Evolutionary conservation across 1,140 invertebrate species (phyloP).

Genomic region (Sycophaga agraensis): DNA sequence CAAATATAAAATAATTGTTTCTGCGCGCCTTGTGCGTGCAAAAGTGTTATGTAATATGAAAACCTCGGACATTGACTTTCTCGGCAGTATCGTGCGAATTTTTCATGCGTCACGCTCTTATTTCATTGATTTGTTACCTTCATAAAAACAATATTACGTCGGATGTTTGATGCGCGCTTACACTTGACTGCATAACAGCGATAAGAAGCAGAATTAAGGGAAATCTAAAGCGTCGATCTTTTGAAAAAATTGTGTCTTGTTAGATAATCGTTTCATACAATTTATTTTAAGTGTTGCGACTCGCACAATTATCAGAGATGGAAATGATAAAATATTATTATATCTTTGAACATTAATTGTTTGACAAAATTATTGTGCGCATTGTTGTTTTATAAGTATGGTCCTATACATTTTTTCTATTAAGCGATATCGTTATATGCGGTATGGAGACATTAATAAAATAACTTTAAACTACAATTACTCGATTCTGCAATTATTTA

Average conservation of each 20-base stretch:
- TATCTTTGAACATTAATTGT: conserved; percentile 45
- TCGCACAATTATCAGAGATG: conserved; percentile 18
- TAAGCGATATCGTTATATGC: conserved; percentile 48
- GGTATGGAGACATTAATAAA: conserved; percentile 50
- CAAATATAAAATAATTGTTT: no score
- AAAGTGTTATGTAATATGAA: no score
- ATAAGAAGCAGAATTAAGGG: no score
- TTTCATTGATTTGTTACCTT: no score
- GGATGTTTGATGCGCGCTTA: no score
- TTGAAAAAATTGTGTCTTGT: conserved; percentile 37
- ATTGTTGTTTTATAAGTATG: conserved; percentile 58
- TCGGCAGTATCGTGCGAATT: not conserved
- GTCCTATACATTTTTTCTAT: conserved; percentile 53
- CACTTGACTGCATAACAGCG: no score
- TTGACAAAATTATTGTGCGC: conserved; percentile 50
- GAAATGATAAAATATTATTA: conserved; percentile 11
- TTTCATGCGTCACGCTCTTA: no score
- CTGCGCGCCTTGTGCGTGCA: no score
- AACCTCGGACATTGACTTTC: conserved; percentile 6
- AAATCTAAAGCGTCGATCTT: not conserved
- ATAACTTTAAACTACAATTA: conserved; percentile 34
- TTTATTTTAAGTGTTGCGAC: conserved; percentile 36
- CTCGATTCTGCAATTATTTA: no score
- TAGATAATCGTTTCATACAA: conserved; percentile 42
- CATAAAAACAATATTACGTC: not conserved